Conservation (phyloP, 2,113 vertebrate genomes). For the Dasyurus viverrinus region DNA sequence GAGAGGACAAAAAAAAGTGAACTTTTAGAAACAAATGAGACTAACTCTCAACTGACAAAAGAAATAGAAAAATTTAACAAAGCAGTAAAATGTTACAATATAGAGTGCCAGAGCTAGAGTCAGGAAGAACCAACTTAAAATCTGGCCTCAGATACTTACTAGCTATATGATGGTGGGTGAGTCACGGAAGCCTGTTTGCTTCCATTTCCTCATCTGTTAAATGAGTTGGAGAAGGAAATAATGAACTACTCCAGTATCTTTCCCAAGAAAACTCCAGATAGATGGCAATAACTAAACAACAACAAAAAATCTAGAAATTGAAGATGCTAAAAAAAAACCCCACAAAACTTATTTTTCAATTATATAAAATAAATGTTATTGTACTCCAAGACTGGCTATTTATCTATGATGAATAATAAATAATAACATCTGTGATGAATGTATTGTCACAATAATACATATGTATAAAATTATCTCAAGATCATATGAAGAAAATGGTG, state of each 20-base stretch:
- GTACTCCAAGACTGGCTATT: neutral
- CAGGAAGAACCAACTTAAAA: neutral
- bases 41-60: neutral
- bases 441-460: neutral
- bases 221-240: no score
- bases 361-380: neutral
- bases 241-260: no score
- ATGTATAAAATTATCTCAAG: neutral
- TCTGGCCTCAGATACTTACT: neutral
- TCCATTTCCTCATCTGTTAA: no score
- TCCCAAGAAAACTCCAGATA: no score
- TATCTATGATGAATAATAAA: neutral
- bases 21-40: neutral
- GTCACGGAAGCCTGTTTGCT: neutral
- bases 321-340: neutral
- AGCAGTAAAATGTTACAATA: neutral
- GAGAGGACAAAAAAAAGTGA: conserved; percentile 12
- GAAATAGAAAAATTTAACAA: neutral
- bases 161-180: neutral
- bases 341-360: conserved; percentile 6
- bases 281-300: no score
- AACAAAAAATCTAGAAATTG: neutral
- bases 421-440: no score
- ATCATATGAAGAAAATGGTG: neutral
- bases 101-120: neutral